phyloP scores from a whole-genome alignment of 1,140 invertebrate genomes.

The Achatina immaculata region DNA sequence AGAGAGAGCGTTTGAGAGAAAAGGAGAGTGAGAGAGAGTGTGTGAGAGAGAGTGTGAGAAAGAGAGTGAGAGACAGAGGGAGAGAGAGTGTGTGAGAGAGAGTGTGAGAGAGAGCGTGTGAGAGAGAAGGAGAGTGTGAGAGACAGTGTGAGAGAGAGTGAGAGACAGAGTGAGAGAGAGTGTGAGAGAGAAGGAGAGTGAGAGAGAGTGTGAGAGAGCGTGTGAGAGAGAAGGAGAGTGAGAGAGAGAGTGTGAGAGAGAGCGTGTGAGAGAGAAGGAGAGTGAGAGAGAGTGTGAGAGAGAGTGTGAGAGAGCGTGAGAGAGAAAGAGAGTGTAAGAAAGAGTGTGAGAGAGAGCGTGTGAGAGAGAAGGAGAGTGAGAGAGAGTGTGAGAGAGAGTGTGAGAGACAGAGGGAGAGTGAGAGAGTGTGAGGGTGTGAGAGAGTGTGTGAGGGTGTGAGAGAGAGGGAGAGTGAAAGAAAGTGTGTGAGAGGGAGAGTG shows the following conservation, averaged over 20 bases:
- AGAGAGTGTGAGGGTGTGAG: neutral
- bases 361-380: slow-evolving; percentile 5
- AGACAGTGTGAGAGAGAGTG: neutral
- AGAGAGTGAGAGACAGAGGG: neutral
- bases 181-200: neutral
- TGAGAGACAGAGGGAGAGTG: neutral
- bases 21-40: neutral
- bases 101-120: neutral
- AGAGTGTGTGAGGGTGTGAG: neutral
- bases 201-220: neutral
- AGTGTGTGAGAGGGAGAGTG: no score
- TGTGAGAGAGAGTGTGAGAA: neutral
- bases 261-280: neutral
- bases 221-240: neutral
- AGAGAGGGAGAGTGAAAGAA: no score
- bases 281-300: neutral
- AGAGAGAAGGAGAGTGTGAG: neutral
- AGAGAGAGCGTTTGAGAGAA: neutral
- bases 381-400: neutral
- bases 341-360: neutral
- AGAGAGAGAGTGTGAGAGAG: neutral
- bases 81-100: neutral
- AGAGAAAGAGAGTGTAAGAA: neutral
- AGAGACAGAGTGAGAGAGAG: neutral
- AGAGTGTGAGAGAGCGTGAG: neutral